phyloP scores from a whole-genome alignment of 2,797 vertebrate genomes.

The Paedocypris micromegethes region DNA sequence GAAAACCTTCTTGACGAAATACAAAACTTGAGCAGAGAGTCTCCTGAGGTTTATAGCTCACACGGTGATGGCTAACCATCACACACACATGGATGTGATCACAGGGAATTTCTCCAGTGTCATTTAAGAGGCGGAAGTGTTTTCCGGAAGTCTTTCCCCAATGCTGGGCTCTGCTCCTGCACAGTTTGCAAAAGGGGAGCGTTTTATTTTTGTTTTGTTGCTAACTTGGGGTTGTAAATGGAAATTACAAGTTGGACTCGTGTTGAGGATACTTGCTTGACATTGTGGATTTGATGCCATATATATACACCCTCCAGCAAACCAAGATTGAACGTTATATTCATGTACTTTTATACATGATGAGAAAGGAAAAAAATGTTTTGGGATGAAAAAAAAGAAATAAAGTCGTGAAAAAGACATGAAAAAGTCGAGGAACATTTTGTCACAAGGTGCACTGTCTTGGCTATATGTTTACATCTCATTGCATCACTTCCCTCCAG shows the following conservation, averaged over 20 bases:
- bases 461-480: conserved; percentile 83
- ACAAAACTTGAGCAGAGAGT: conserved; percentile 26
- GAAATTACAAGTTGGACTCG: conserved; percentile 68
- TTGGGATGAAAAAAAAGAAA: conserved; percentile 32
- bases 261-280: conserved; percentile 70
- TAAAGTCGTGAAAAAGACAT: conserved; percentile 31
- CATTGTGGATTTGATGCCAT: conserved; percentile 44
- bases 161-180: conserved; percentile 36
- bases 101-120: conserved; percentile 38
- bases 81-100: conserved; percentile 43
- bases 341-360: conserved; percentile 49
- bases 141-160: conserved; percentile 25
- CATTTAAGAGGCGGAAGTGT: conserved; percentile 39
- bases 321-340: conserved; percentile 61
- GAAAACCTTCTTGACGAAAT: conserved; percentile 40
- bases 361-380: conserved; percentile 47
- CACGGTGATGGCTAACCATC: conserved; percentile 14
- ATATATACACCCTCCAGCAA: conserved; percentile 33
- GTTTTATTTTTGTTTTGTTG: conserved; percentile 39
- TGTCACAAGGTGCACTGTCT: conserved; percentile 80
- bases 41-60: conserved; percentile 29
- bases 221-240: conserved; percentile 77
- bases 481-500: conserved; percentile 82
- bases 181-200: conserved; percentile 27
- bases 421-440: conserved; percentile 64